Evolutionary conservation across 1,140 invertebrate genomes (phyloP).

Genomic region (Centruroides sculpturatus): DNA sequence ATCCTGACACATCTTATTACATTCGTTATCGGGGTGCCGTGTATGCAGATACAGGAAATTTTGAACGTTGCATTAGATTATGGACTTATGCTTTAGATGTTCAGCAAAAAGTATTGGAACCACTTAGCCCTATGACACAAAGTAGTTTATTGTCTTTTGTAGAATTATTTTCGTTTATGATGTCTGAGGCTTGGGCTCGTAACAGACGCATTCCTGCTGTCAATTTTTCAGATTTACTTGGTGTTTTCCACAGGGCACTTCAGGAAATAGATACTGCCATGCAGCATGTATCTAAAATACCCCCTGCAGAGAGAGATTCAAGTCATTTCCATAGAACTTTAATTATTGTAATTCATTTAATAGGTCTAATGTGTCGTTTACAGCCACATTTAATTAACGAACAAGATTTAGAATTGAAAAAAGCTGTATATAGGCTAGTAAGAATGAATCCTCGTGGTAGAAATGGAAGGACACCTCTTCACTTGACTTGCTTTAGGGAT

Average conservation of each 20-base stretch:
- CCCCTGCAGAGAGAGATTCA: conserved; percentile 46
- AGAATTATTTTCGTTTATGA: conserved; percentile 89
- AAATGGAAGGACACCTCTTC: conserved; percentile 58
- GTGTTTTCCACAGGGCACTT: conserved; percentile 64
- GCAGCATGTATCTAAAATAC: conserved; percentile 24
- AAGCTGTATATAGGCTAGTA: conserved; percentile 46
- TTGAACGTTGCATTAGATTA: conserved; percentile 74
- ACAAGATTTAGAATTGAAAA: conserved; percentile 36
- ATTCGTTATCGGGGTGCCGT: conserved; percentile 83
- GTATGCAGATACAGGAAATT: conserved; percentile 87
- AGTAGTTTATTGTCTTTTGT: conserved; percentile 83
- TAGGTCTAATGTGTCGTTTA: conserved; percentile 51
- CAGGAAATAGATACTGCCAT: conserved; percentile 43
- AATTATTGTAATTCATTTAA: conserved; percentile 50
- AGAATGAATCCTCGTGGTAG: conserved; percentile 52
- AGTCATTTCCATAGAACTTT: conserved; percentile 64
- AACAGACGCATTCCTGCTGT: conserved; percentile 60
- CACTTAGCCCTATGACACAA: conserved; percentile 88
- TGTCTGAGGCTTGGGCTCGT: conserved; percentile 47
- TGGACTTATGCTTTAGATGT: conserved; percentile 96
- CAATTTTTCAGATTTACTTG: conserved; percentile 60
- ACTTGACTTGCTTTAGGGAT: conserved; percentile 55
- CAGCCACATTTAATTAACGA: conserved; percentile 24
- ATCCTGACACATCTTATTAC: conserved; percentile 93
- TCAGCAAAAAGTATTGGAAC: conserved; percentile 73